A percentile compares a stretch with the other conserved stretches of the same genome.
Conservation (phyloP, 2,113 vertebrate species). For the Eurystomus gularis region DNA sequence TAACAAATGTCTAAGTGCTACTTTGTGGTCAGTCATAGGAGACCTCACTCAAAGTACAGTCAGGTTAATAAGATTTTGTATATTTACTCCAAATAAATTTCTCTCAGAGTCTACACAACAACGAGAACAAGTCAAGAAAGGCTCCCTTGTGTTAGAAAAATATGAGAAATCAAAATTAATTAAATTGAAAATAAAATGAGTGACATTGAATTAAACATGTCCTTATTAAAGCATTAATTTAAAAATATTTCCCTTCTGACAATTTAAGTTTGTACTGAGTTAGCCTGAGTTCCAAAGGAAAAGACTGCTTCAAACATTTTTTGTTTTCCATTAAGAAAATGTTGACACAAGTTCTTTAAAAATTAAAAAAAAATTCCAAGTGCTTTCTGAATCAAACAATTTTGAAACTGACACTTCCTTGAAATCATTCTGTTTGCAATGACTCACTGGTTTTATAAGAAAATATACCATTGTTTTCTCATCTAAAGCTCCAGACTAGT, state of each 20-base stretch:
- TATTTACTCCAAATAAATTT: neutral
- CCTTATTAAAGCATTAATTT: neutral
- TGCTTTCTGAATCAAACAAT: neutral
- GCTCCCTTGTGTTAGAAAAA: neutral
- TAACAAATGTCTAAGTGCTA: neutral
- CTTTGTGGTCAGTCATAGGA: neutral
- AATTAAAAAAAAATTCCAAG: neutral
- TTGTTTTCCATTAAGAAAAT: neutral
- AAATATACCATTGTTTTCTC: conserved; percentile 16
- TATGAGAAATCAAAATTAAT: neutral
- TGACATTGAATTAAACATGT: neutral
- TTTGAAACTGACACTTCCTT: conserved; percentile 2
- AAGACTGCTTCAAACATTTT: neutral
- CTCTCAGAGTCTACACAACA: neutral
- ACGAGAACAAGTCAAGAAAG: neutral
- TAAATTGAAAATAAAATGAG: neutral
- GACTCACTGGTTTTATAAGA: conserved; percentile 7
- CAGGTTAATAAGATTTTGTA: neutral
- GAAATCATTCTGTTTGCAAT: neutral
- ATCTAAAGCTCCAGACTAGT: neutral
- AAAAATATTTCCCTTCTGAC: neutral
- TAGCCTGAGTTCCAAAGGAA: neutral
- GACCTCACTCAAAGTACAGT: neutral
- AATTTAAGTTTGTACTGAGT: neutral
- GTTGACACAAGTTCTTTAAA: neutral